A percentile compares a stretch with the other conserved stretches of the same genome.
Evolutionary conservation across 2,888 invertebrate genomes (phyloP).

Genomic region (Polyommatus iphigenia): DNA sequence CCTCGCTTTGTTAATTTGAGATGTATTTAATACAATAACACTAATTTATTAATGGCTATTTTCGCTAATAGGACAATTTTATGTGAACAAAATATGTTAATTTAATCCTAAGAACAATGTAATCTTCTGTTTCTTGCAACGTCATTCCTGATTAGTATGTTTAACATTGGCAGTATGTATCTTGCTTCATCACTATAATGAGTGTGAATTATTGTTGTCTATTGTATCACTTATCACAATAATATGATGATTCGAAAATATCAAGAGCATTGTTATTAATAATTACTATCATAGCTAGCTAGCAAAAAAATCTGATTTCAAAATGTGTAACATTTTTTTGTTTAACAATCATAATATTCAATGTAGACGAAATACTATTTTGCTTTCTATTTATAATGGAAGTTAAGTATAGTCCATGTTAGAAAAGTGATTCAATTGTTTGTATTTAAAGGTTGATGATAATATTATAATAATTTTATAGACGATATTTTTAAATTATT

Average conservation of each 20-base stretch:
- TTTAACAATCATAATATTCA: too few species aligned
- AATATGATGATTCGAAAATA: background rate
- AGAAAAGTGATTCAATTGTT: too few species aligned
- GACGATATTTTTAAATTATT: too few species aligned
- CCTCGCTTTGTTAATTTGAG: constrained; percentile 9
- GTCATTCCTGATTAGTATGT: background rate
- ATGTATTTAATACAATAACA: background rate
- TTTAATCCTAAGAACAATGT: background rate
- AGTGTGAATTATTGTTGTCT: background rate
- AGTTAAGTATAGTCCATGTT: too few species aligned
- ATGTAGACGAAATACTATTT: too few species aligned
- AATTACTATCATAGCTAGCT: background rate
- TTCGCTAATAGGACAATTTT: background rate
- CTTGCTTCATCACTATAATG: background rate
- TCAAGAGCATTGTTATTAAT: background rate
- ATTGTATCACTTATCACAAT: background rate
- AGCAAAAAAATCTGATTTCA: background rate
- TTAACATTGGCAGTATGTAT: background rate
- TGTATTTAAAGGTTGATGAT: too few species aligned
- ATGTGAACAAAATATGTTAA: background rate
- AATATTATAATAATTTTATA: too few species aligned
- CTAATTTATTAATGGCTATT: background rate
- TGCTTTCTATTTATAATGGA: too few species aligned
- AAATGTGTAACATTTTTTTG: too few species aligned
- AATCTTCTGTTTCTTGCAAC: background rate